Conservation (phyloP, 2,888 invertebrate genomes). For the Hedya salicella region DNA sequence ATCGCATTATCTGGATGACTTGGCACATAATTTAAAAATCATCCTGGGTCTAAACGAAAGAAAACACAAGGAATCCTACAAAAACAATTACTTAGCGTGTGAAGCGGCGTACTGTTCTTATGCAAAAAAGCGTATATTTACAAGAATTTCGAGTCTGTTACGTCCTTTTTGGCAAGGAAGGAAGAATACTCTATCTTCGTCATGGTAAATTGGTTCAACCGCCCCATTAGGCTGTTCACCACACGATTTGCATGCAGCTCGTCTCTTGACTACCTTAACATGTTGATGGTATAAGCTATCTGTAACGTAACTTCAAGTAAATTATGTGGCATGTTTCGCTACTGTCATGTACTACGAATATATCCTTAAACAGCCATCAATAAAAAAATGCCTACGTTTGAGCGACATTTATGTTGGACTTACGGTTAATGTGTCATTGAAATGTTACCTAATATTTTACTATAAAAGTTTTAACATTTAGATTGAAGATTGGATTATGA, state of each 20-base stretch:
- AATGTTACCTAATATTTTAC: no score
- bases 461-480: no score
- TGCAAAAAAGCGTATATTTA: not conserved
- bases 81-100: constrained; percentile 24
- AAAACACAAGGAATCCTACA: constrained; percentile 9
- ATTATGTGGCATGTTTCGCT: not conserved
- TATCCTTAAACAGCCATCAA: no score
- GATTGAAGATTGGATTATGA: no score
- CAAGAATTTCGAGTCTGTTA: not conserved
- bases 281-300: constrained; percentile 9
- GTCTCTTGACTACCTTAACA: constrained; percentile 19
- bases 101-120: not conserved
- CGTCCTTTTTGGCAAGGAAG: not conserved
- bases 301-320: not conserved
- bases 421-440: no score
- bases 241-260: constrained; percentile 30
- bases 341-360: no score
- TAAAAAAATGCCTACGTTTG: no score
- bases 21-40: not conserved
- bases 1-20: not conserved
- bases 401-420: no score
- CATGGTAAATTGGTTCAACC: constrained; percentile 35
- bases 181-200: constrained; percentile 29
- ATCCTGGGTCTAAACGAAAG: not conserved
- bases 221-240: constrained; percentile 33